Evolutionary conservation across 2,113 vertebrate species (phyloP), one percentile per base, ranked within the genome.

Genomic region (Clarias batrachus): DNA sequence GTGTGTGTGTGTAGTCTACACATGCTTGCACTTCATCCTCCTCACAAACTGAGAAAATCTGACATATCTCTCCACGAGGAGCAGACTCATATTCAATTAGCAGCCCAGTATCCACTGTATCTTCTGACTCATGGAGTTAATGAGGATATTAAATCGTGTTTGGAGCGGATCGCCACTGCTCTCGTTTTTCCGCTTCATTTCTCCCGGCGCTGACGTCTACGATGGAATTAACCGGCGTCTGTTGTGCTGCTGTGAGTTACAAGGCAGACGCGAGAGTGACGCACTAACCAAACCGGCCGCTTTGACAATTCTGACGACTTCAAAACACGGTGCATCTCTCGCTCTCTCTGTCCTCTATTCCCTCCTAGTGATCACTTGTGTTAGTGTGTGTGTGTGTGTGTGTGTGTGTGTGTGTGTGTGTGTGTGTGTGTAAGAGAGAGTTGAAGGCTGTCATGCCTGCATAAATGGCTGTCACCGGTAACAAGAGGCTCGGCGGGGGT

Each of bases 401-500:
- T 30, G 41, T 21, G 68, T 73, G 54, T 70, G 48, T 73, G 74
- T 77, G 81, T 60, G 77, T 54, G 23, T 68, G 59, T 65, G 74
- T 14, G 71, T 6, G 27, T 56, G 81, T 41, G 54, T 30, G 41
- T 21, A 33, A 37, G 30, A 19, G 33, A 27, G 54, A 59, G n/a
- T 59, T 33, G 57, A 30, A 62, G 30, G 30, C 78, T 85, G 85
- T 86, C 81, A 33, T 83, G 71, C 60, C 84, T 65, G 59, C 84
- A 85, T 74, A 85, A 85, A 78, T 41, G 17, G 62, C 78, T 81
- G 60, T 76, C 1, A 59, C 87, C 86, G 90, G 94, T 93, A 91
- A 92, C 92, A 93, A 94, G 89, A 88, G 85, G 85, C 84, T 74
- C 85, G 89, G 86, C 85, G 86, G 91, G 88, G 89, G 91, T 91